A percentile compares a stretch with the other conserved stretches of the same genome.
These are phyloP conservation scores for Nyctalus aviator DNA, from an alignment of 2,797 vertebrate species.

Conservation along the genomic window DNA sequence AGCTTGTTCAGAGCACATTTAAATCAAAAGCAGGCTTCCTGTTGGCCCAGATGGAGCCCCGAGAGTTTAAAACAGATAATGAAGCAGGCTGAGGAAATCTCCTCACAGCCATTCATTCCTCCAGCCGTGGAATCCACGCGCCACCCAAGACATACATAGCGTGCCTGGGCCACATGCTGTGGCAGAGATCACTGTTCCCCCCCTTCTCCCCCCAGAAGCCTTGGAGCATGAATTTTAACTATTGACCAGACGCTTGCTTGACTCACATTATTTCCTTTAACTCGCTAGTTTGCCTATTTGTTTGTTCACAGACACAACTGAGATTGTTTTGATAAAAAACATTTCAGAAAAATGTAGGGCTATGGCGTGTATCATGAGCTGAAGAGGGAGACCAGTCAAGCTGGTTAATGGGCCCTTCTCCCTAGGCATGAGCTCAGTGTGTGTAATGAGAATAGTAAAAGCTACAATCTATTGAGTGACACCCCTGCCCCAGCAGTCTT, in stretches of 20 bases:
- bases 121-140: not conserved
- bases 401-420: not conserved
- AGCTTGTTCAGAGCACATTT: slow-evolving; percentile 61
- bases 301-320: not conserved
- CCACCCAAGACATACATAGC: not conserved
- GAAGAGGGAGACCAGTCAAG: not conserved
- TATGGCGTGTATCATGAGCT: not conserved
- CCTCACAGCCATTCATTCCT: not conserved
- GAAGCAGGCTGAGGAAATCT: slow-evolving; percentile 55
- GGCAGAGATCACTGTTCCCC: not conserved
- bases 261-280: slow-evolving; percentile 7
- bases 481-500: not conserved
- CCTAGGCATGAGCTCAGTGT: not conserved
- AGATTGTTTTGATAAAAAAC: not conserved
- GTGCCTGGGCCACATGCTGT: accelerated
- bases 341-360: not conserved
- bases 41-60: slow-evolving; percentile 54
- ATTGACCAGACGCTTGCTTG: not conserved
- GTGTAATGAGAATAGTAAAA: not conserved
- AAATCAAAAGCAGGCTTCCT: slow-evolving; percentile 79
- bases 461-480: not conserved
- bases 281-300: not conserved
- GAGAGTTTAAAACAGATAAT: slow-evolving; percentile 63
- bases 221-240: not conserved
- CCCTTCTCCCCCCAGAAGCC: accelerated